phyloP scores from a whole-genome alignment of 1,140 invertebrate species.

The Thalassaphorura encarpata region DNA sequence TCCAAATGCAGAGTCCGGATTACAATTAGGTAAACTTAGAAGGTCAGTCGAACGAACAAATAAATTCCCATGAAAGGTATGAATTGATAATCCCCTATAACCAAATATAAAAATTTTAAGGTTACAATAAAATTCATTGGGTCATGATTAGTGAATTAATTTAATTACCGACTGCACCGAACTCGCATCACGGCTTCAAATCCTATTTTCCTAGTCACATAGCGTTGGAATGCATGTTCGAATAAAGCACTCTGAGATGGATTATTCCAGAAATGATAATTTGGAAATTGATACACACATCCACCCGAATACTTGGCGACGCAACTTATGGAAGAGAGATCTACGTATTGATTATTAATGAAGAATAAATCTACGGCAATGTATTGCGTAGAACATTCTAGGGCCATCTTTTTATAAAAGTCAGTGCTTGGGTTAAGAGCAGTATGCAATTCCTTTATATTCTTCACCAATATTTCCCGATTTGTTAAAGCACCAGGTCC shows the following conservation, averaged over 20 bases:
- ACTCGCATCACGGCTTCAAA: constrained; percentile 99
- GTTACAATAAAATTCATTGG: neutral
- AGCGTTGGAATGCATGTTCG: constrained; percentile 68
- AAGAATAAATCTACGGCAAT: constrained; percentile 93
- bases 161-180: constrained; percentile 67
- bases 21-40: constrained; percentile 91
- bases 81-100: constrained; percentile 74
- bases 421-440: constrained; percentile 87
- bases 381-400: constrained; percentile 94
- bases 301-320: constrained; percentile 94
- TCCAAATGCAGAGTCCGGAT: constrained; percentile 94
- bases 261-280: constrained; percentile 64
- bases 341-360: constrained; percentile 83
- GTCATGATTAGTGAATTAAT: no score
- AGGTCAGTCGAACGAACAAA: constrained; percentile 97
- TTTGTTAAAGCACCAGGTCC: constrained; percentile 77
- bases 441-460: constrained; percentile 32
- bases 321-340: constrained; percentile 85
- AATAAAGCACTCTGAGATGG: constrained; percentile 61
- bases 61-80: constrained; percentile 99
- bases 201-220: constrained; percentile 92
- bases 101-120: neutral
- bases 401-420: constrained; percentile 93
- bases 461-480: constrained; percentile 51
- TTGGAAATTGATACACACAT: constrained; percentile 82